These are phyloP conservation scores for Ooceraea biroi DNA, from an alignment of 1,140 invertebrate genomes.

Conservation along the genomic window DNA sequence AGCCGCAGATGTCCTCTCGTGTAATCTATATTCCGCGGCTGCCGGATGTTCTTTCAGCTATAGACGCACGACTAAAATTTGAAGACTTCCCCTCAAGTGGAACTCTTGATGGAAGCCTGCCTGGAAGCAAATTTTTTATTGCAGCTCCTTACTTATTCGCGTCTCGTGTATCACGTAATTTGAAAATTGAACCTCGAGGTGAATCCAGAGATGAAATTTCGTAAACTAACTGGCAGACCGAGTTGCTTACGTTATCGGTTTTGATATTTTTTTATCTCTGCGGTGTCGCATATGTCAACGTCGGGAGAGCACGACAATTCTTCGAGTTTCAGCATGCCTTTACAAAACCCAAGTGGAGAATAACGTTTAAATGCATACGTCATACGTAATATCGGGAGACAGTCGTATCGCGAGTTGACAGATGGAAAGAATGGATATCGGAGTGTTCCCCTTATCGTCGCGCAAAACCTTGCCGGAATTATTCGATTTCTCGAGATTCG, in stretches of 20 bases:
- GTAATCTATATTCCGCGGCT: slow-evolving; percentile 1
- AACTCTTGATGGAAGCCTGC: neutral
- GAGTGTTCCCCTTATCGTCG: neutral
- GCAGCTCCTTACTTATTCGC: too few relatives aligned
- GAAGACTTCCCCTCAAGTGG: neutral
- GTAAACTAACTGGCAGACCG: too few relatives aligned
- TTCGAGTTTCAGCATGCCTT: neutral
- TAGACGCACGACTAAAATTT: neutral
- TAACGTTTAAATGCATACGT: neutral
- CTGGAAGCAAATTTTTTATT: neutral
- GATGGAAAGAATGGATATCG: neutral
- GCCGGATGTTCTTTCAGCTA: neutral
- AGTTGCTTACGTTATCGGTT: too few relatives aligned
- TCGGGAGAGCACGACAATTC: neutral
- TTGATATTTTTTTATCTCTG: too few relatives aligned
- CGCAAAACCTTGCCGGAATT: slow-evolving; percentile 21
- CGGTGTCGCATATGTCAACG: too few relatives aligned
- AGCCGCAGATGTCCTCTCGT: neutral
- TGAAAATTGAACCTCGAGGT: too few relatives aligned
- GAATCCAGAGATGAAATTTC: too few relatives aligned
- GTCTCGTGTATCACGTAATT: too few relatives aligned
- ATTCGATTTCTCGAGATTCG: slow-evolving; percentile 36
- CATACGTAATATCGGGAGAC: neutral
- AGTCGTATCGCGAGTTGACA: neutral
- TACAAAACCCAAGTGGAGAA: neutral